These are phyloP conservation scores for Bradypus variegatus DNA, from an alignment of 2,797 vertebrate genomes.

Conservation along the genomic window DNA sequence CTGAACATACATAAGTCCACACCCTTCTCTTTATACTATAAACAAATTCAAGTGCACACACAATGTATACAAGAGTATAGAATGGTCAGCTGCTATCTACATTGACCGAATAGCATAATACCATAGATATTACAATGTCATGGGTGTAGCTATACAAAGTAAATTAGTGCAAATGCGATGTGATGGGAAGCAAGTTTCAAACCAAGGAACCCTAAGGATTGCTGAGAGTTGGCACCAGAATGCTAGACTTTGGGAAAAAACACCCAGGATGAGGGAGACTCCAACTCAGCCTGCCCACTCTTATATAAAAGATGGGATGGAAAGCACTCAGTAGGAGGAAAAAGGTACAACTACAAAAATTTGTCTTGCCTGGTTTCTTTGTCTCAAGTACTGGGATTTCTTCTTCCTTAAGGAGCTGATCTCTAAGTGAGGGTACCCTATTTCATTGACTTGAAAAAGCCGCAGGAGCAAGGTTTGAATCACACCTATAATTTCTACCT, in stretches of 20 bases:
- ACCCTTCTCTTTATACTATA: background rate
- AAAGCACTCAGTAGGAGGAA: background rate
- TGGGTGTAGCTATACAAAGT: background rate
- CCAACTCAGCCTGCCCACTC: background rate
- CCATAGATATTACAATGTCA: background rate
- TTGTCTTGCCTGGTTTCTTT: background rate
- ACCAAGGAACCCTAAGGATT: no score
- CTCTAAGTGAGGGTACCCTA: constrained; percentile 82
- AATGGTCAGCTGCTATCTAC: background rate
- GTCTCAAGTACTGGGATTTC: background rate
- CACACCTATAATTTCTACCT: constrained; percentile 96
- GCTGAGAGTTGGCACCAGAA: no score
- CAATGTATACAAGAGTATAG: background rate
- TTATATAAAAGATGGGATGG: background rate
- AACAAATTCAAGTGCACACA: background rate
- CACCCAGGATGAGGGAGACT: background rate
- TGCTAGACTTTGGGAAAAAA: no score
- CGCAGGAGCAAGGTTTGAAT: constrained; percentile 92
- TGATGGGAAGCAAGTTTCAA: no score
- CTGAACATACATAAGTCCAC: background rate
- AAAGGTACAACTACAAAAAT: background rate
- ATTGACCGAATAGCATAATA: background rate
- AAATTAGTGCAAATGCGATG: background rate
- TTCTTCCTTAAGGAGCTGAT: background rate
- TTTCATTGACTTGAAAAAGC: constrained; percentile 94